A percentile compares a stretch with the other conserved stretches of the same genome.
These are phyloP conservation scores for Morelia viridis DNA, from an alignment of 2,797 vertebrate species.

Conservation along the genomic window DNA sequence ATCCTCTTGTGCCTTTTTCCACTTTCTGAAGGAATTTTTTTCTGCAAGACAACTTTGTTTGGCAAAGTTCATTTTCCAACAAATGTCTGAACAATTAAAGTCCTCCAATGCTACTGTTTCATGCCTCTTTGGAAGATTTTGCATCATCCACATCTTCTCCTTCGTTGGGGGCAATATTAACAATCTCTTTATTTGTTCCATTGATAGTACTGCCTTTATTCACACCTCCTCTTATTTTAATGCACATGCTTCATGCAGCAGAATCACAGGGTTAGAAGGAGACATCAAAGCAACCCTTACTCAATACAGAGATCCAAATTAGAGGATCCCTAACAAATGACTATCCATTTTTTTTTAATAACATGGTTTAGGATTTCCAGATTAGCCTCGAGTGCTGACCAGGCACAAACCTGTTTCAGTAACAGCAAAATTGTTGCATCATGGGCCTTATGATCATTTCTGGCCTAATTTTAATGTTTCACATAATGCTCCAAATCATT, in stretches of 20 bases:
- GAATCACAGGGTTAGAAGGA: neutral
- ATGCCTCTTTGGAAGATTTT: neutral
- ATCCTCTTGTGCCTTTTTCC: neutral
- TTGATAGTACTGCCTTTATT: neutral
- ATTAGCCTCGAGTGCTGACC: neutral
- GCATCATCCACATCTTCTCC: neutral
- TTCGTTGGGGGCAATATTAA: neutral
- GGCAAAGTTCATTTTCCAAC: neutral
- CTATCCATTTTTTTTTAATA: neutral
- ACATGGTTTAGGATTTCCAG: neutral
- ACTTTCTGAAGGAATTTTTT: neutral
- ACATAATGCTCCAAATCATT: neutral
- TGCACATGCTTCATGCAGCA: neutral
- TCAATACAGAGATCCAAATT: neutral
- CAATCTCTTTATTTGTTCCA: neutral
- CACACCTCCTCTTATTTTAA: neutral
- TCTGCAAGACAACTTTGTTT: neutral
- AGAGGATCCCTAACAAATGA: neutral
- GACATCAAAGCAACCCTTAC: neutral
- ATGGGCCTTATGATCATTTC: neutral
- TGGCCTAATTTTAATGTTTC: neutral
- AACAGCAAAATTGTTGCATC: neutral
- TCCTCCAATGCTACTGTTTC: neutral
- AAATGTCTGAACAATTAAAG: neutral
- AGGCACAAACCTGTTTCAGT: neutral